phyloP scores from a whole-genome alignment of 2,113 vertebrate species.

The Channa maculata region DNA sequence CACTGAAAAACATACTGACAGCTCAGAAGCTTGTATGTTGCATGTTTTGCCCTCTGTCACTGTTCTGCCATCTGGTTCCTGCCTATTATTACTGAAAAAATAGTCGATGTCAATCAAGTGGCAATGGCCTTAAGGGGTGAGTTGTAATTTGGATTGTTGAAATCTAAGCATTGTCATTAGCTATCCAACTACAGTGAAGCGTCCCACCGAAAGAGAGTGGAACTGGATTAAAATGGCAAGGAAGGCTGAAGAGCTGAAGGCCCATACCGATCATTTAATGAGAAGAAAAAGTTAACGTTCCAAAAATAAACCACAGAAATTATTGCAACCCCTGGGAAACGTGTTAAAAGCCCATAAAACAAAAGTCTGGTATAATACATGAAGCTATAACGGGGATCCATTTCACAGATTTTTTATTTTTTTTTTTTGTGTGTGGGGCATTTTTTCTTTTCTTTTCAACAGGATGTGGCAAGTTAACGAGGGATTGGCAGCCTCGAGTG shows the following conservation, averaged over 20 bases:
- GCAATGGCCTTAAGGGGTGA: slow-evolving; percentile 49
- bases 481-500: slow-evolving; percentile 71
- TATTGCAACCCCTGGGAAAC: slow-evolving; percentile 86
- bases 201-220: slow-evolving; percentile 60
- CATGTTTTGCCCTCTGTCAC: slow-evolving; percentile 19
- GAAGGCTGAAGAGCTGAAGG: slow-evolving; percentile 44
- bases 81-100: slow-evolving; percentile 51
- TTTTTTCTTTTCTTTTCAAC: slow-evolving; percentile 65
- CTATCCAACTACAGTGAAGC: slow-evolving; percentile 60
- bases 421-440: slow-evolving; percentile 51
- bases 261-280: slow-evolving; percentile 79
- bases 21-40: slow-evolving; percentile 12
- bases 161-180: slow-evolving; percentile 66
- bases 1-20: slow-evolving; percentile 48
- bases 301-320: slow-evolving; percentile 86
- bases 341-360: slow-evolving; percentile 89
- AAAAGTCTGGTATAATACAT: slow-evolving; percentile 82
- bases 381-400: slow-evolving; percentile 80
- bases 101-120: slow-evolving; percentile 59
- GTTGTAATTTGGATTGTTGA: slow-evolving; percentile 57
- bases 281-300: slow-evolving; percentile 82
- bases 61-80: slow-evolving; percentile 25
- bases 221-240: slow-evolving; percentile 58
- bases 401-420: slow-evolving; percentile 70
- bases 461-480: slow-evolving; percentile 81